phyloP scores from a whole-genome alignment of 2,113 vertebrate genomes.

The Sarotherodon lohbergeri region DNA sequence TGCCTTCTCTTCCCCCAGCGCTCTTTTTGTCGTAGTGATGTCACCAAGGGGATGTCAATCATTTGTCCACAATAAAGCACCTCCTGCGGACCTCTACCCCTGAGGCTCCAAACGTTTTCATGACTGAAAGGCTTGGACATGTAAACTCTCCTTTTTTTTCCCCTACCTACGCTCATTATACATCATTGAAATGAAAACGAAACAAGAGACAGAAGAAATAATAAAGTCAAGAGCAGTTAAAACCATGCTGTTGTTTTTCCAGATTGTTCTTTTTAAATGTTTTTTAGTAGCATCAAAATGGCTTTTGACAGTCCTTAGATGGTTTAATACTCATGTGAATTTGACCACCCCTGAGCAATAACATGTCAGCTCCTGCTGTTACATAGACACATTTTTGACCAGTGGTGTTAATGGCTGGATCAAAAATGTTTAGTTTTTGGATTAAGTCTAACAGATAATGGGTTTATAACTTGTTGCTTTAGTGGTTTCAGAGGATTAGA shows the following conservation, averaged over 20 bases:
- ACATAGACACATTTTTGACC: slow-evolving; percentile 23
- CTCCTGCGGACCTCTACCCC: slow-evolving; percentile 35
- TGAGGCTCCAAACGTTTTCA: background rate
- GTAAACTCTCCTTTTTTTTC: background rate
- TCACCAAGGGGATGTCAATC: slow-evolving; percentile 74
- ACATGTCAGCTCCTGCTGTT: background rate
- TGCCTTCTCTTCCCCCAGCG: slow-evolving; percentile 56
- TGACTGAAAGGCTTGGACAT: background rate
- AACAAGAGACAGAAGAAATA: background rate
- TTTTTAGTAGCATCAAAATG: background rate
- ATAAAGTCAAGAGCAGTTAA: slow-evolving; percentile 14
- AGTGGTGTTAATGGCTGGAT: slow-evolving; percentile 40
- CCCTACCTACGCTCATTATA: background rate
- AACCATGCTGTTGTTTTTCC: slow-evolving; percentile 15
- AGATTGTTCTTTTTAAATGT: background rate
- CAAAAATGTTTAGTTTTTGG: slow-evolving; percentile 41
- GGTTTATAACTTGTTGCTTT: slow-evolving; percentile 33
- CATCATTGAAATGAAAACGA: background rate
- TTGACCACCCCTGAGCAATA: background rate
- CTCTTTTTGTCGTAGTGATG: slow-evolving; percentile 77
- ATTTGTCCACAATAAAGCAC: slow-evolving; percentile 41
- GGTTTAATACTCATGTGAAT: background rate
- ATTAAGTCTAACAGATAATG: slow-evolving; percentile 49
- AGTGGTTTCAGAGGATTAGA: slow-evolving; percentile 53
- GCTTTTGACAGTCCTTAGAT: background rate